These are phyloP conservation scores for Caenorhabditis tropicalis DNA, from an alignment of 1,140 invertebrate genomes.

Conservation along the genomic window DNA sequence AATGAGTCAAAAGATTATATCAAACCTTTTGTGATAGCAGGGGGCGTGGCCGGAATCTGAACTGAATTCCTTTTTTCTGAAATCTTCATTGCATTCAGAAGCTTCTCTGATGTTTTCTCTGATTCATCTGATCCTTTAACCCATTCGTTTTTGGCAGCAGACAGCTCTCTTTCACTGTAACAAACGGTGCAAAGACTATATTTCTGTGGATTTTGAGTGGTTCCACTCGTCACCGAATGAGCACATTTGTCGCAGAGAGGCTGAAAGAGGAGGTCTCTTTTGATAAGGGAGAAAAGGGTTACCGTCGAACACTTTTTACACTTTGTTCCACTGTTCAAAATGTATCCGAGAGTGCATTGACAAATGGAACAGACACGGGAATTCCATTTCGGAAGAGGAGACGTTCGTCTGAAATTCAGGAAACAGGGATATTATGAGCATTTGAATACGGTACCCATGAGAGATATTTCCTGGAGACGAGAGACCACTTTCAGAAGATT, in stretches of 20 bases:
- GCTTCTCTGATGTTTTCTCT: constrained; percentile 9
- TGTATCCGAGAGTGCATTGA: constrained; percentile 7
- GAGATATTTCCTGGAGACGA: constrained; percentile 12
- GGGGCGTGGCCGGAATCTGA: constrained; percentile 20
- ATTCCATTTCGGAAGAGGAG: constrained; percentile 24
- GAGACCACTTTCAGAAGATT: constrained; percentile 21
- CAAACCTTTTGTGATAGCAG: not conserved
- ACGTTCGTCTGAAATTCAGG: not conserved
- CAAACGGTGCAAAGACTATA: constrained; percentile 19
- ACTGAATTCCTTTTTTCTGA: constrained; percentile 10
- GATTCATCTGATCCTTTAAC: constrained; percentile 16
- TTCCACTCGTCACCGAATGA: not conserved
- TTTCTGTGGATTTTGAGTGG: not conserved
- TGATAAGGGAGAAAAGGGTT: too few species aligned
- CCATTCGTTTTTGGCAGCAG: constrained; percentile 15
- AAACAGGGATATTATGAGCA: too few species aligned
- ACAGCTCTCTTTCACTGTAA: constrained; percentile 21
- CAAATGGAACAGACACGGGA: not conserved
- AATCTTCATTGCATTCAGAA: constrained; percentile 7
- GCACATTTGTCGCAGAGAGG: constrained; percentile 12
- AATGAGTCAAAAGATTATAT: too few species aligned
- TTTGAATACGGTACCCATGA: not conserved
- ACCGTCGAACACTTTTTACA: constrained; percentile 27
- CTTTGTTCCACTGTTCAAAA: constrained; percentile 4
- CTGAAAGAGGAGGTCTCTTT: not conserved